phyloP scores from a whole-genome alignment of 2,797 vertebrate genomes.

The Cyprinella venusta region DNA sequence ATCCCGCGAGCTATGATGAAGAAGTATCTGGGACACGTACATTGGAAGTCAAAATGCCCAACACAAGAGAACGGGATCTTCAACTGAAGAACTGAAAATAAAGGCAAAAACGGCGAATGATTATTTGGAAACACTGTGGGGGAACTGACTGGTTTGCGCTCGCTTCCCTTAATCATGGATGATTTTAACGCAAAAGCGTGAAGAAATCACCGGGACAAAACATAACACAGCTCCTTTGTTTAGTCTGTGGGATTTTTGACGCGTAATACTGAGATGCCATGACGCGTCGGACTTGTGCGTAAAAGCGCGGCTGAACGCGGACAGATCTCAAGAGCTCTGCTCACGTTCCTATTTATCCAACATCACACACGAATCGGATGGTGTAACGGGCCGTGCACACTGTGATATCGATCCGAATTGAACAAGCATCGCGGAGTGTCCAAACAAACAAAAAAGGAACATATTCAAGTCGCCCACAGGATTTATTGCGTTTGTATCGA shows the following conservation, averaged over 20 bases:
- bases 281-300: slow-evolving; percentile 53
- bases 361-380: slow-evolving; percentile 31
- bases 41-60: slow-evolving; percentile 57
- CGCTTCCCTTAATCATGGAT: slow-evolving; percentile 58
- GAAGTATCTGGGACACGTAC: slow-evolving; percentile 49
- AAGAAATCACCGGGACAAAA: slow-evolving; percentile 40
- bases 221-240: slow-evolving; percentile 45
- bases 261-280: slow-evolving; percentile 62
- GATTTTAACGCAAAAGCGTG: slow-evolving; percentile 45
- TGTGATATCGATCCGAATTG: slow-evolving; percentile 10
- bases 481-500: slow-evolving; percentile 49
- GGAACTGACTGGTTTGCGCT: slow-evolving; percentile 20
- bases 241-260: slow-evolving; percentile 49
- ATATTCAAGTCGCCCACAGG: slow-evolving; percentile 33
- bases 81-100: slow-evolving; percentile 49
- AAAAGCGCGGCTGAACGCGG: slow-evolving; percentile 51
- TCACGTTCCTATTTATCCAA: slow-evolving; percentile 20
- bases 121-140: slow-evolving; percentile 48
- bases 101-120: slow-evolving; percentile 52
- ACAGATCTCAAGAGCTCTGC: slow-evolving; percentile 54
- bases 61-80: slow-evolving; percentile 48
- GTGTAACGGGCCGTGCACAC: slow-evolving; percentile 36
- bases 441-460: slow-evolving; percentile 51
- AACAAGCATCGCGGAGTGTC: slow-evolving; percentile 47
- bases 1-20: slow-evolving; percentile 67